Conservation (phyloP, 2,113 vertebrate genomes). For the Mastomys coucha region DNA sequence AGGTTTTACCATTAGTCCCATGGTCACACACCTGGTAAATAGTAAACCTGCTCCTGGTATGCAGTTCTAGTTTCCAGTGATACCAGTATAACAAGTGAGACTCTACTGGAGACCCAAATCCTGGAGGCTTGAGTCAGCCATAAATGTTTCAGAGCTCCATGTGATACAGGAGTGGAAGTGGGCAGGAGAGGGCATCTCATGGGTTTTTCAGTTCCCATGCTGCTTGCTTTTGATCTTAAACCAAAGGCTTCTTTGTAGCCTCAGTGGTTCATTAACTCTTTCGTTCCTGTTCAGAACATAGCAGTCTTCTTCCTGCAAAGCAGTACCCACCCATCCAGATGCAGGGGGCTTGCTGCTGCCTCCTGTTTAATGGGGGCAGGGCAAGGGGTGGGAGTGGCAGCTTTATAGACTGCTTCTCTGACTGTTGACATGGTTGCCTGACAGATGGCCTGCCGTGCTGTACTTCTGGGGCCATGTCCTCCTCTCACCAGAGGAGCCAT, state of each 20-base stretch:
- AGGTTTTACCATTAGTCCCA: not conserved
- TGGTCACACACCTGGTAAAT: not conserved
- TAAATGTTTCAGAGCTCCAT: not conserved
- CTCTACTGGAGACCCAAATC: not conserved
- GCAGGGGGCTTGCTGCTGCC: slow-evolving; percentile 62
- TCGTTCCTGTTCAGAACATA: slow-evolving; percentile 37
- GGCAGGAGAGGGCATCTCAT: slow-evolving; percentile 65
- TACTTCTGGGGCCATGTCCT: slow-evolving; percentile 69
- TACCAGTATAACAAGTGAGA: not conserved
- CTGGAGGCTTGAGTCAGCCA: not conserved
- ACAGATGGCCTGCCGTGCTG: slow-evolving; percentile 69
- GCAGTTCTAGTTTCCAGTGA: not conserved
- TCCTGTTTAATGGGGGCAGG: slow-evolving; percentile 72
- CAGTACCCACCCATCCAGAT: slow-evolving; percentile 45
- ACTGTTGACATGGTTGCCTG: slow-evolving; percentile 79
- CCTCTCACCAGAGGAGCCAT: slow-evolving; percentile 44
- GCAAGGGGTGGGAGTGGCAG: slow-evolving; percentile 78
- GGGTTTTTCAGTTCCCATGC: slow-evolving; percentile 76
- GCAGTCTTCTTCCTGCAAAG: not conserved
- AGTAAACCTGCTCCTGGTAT: not conserved
- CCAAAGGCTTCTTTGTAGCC: slow-evolving; percentile 78
- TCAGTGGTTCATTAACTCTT: slow-evolving; percentile 67
- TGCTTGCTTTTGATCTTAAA: slow-evolving; percentile 83
- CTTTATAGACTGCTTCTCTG: slow-evolving; percentile 80
- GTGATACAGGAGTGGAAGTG: not conserved